Evolutionary conservation across 64 coral and sea anemone species (phyloP).

Genomic region (Montipora capricornis): DNA sequence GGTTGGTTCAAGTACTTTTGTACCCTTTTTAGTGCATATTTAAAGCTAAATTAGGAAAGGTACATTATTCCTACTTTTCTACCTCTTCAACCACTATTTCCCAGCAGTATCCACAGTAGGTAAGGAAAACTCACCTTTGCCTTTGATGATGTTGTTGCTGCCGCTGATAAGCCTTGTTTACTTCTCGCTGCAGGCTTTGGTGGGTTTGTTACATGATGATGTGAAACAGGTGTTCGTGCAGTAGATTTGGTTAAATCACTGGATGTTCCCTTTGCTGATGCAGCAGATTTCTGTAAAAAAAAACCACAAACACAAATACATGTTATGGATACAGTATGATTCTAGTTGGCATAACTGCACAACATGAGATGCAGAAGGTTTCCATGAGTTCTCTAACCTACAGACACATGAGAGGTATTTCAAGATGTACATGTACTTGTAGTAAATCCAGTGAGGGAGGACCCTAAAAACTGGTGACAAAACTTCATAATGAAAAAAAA

Average conservation of each 20-base stretch:
- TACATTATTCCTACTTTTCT: too few species aligned
- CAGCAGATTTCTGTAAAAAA: slow-evolving; percentile 6
- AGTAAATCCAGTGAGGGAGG: too few species aligned
- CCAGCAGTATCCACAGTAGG: not conserved
- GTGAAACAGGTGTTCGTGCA: slow-evolving; percentile 12
- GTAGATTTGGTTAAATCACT: not conserved
- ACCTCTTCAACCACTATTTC: too few species aligned
- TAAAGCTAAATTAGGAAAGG: too few species aligned
- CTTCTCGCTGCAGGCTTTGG: slow-evolving; percentile 41
- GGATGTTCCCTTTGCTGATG: slow-evolving; percentile 23
- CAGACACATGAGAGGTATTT: too few species aligned
- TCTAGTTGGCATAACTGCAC: not conserved
- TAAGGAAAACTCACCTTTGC: not conserved
- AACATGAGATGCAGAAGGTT: too few species aligned
- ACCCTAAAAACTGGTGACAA: too few species aligned
- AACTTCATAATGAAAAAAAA: too few species aligned
- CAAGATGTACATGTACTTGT: too few species aligned
- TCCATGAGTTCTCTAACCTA: too few species aligned
- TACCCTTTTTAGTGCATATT: too few species aligned
- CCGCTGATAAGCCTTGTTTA: not conserved
- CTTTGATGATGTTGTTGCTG: not conserved
- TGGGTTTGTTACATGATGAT: slow-evolving; percentile 3
- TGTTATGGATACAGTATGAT: not conserved
- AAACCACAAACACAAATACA: not conserved
- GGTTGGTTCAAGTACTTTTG: too few species aligned